Conservation (phyloP, 2,113 vertebrate genomes). For the Lasiurus borealis region DNA sequence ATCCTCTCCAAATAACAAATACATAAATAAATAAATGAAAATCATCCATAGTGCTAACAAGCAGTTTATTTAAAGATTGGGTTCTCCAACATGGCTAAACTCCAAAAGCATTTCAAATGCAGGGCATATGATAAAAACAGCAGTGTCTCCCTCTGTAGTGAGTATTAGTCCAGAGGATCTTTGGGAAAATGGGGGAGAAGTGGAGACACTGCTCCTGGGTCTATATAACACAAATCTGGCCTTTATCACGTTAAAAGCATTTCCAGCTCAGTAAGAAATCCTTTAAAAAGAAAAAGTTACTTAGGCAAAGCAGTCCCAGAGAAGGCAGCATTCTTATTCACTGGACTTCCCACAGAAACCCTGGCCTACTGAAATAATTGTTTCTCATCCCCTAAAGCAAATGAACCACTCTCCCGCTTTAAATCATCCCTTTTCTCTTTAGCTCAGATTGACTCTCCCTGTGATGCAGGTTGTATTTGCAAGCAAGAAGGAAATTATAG, state of each 20-base stretch:
- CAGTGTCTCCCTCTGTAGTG: background rate
- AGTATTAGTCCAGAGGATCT: background rate
- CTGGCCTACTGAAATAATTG: constrained; percentile 69
- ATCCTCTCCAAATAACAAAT: background rate
- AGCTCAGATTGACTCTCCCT: constrained; percentile 71
- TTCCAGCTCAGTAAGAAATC: constrained; percentile 35
- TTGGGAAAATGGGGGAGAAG: background rate
- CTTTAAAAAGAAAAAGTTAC: constrained; percentile 54
- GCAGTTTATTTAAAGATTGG: constrained; percentile 18
- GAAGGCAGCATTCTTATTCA: background rate
- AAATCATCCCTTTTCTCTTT: constrained; percentile 70
- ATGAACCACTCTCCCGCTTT: constrained; percentile 56
- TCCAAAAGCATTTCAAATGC: background rate
- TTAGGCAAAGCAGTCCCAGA: background rate
- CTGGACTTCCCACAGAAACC: constrained; percentile 17
- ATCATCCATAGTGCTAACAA: background rate
- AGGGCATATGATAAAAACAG: background rate
- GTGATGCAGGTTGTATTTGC: constrained; percentile 73
- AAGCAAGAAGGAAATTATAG: constrained; percentile 80
- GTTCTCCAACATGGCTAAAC: background rate
- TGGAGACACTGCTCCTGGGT: background rate
- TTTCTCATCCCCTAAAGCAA: constrained; percentile 76
- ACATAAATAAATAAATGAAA: background rate
- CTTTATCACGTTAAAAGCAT: constrained; percentile 27
- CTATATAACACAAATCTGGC: background rate